A percentile compares a stretch with the other conserved stretches of the same genome.
Conservation (phyloP, 2,113 vertebrate genomes). For the Pterocles orientalis region DNA sequence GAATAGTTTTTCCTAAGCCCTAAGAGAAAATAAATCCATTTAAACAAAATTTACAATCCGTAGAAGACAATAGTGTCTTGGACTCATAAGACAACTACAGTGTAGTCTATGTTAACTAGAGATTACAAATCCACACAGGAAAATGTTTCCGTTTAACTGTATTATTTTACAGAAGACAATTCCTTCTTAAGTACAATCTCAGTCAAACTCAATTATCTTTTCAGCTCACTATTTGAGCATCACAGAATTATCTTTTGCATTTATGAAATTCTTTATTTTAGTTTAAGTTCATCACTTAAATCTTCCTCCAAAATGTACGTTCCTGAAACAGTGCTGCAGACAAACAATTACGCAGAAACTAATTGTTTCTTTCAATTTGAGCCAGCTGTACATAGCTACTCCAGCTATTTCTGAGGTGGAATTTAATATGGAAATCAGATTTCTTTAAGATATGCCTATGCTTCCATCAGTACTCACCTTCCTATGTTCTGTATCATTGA, state of each 20-base stretch:
- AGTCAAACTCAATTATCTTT: background rate
- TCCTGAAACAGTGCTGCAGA: background rate
- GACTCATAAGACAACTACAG: background rate
- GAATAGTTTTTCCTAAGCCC: conserved; percentile 98
- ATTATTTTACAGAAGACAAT: background rate
- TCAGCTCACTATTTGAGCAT: background rate
- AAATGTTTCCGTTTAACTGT: background rate
- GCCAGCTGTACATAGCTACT: background rate
- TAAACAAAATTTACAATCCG: conserved; percentile 12
- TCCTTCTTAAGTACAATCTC: background rate
- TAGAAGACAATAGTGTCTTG: background rate
- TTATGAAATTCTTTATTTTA: background rate
- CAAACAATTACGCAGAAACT: background rate
- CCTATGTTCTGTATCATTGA: background rate
- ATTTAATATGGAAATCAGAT: background rate
- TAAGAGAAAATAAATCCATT: conserved; percentile 64
- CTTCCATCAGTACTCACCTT: background rate
- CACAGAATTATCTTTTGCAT: background rate
- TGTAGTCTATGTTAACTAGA: background rate
- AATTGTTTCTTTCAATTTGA: background rate
- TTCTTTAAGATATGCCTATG: background rate
- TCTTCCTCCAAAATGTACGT: background rate
- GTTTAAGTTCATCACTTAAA: background rate
- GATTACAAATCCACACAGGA: background rate
- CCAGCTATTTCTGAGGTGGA: background rate